Evolutionary conservation across 2,888 invertebrate species (phyloP).

Genomic region (Standfussiana lucernea): DNA sequence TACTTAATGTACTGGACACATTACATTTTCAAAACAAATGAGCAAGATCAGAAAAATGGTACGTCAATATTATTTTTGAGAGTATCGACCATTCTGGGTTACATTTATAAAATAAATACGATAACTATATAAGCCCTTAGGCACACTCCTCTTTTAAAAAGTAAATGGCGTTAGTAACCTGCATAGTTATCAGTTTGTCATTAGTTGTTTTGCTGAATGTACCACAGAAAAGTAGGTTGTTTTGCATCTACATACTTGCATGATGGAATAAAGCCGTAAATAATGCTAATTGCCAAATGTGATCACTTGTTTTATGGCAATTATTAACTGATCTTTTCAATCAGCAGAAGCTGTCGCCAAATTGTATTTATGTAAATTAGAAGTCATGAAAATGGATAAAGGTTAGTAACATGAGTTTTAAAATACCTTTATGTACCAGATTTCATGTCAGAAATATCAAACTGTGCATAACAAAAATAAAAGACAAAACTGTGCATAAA

Average conservation of each 20-base stretch:
- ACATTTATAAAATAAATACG: not conserved
- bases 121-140: not conserved
- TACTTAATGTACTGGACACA: constrained; percentile 33
- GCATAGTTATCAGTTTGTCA: constrained; percentile 4
- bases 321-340: not conserved
- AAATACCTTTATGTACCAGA: not conserved
- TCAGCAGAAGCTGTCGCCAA: not conserved
- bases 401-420: not conserved
- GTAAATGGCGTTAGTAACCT: constrained; percentile 25
- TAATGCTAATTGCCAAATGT: too few species aligned
- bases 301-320: not conserved
- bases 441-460: constrained; percentile 7
- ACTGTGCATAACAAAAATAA: constrained; percentile 45
- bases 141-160: not conserved
- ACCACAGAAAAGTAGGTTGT: too few species aligned
- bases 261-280: too few species aligned
- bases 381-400: not conserved
- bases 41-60: not conserved
- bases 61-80: not conserved
- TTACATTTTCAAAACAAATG: constrained; percentile 2
- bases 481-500: constrained; percentile 31
- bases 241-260: too few species aligned
- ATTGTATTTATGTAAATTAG: not conserved
- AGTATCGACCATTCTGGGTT: not conserved
- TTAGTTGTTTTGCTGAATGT: constrained; percentile 10